phyloP scores from a whole-genome alignment of 2,797 vertebrate genomes.

The Pangasius djambal region DNA sequence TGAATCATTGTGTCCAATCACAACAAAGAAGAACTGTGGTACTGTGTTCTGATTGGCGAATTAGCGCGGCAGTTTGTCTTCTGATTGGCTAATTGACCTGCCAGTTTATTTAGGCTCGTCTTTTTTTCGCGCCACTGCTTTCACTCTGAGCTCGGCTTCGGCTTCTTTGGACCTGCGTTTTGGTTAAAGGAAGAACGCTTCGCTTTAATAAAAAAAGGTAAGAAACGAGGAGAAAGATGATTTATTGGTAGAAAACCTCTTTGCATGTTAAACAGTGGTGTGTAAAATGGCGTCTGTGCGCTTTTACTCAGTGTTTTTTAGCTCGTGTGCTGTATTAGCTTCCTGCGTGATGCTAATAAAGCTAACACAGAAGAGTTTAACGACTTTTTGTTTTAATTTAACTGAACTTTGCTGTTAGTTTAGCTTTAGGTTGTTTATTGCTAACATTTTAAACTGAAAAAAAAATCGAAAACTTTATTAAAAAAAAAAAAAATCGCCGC shows the following conservation, averaged over 20 bases:
- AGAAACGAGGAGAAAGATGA: neutral
- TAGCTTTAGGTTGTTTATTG: neutral
- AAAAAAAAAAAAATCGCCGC: neutral
- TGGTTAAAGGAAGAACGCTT: neutral
- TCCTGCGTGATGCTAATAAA: neutral
- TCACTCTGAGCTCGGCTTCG: neutral
- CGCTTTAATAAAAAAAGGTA: constrained; percentile 4
- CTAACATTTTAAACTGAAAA: neutral
- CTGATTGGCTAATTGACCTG: constrained; percentile 68
- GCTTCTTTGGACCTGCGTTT: constrained; percentile 30
- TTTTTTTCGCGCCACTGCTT: constrained; percentile 67
- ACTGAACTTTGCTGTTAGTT: neutral
- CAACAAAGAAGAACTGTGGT: no score
- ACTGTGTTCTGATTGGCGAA: neutral
- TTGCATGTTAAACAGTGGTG: neutral
- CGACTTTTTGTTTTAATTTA: neutral
- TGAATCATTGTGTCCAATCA: neutral
- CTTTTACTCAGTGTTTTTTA: neutral
- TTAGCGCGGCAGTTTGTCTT: no score
- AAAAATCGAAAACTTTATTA: neutral
- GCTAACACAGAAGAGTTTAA: neutral
- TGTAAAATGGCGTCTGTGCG: neutral
- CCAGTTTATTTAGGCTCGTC: constrained; percentile 68
- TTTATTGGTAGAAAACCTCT: neutral
- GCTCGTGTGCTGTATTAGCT: neutral